Evolutionary conservation across 1,140 invertebrate genomes (phyloP), one percentile per base, ranked within the genome.

Genomic region (Drosophila malerkotliana): DNA sequence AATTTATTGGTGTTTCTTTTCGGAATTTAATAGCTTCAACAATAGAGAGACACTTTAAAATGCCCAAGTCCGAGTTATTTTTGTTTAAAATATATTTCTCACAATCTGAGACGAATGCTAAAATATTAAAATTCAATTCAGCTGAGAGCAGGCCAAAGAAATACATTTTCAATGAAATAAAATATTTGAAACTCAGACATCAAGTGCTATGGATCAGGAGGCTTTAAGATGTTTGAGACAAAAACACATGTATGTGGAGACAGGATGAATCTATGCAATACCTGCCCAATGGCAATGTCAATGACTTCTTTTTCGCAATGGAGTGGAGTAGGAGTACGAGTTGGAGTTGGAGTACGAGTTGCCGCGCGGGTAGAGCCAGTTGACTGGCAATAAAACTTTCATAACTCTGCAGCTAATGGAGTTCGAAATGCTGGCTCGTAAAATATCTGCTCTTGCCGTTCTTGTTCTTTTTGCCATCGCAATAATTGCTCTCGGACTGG

Each of bases 311-410:
- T 49, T 34, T 45, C 41, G 32, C 34, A 24, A 41, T 28, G 7
- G 47, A 32, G 21, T 21, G 68, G 56, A 34, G 53, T 14, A 52
- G 39, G 64, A 28, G 41, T 37, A 9, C 1, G 34, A 37, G 41
- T 8, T 44, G 14, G 5, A 15, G 41, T 5, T 44, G 37, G 41
- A 48, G 34, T 8, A 7, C 28, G 26, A 47, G 41, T 3, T 7
- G 37, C 44, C 30, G 45, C 57, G 57, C 45, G 9, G 47, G 24
- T 32, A 77, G 59, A 67, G 66, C 62, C 57, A 75, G 78, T 75
- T 85, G 82, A 78, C 80, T 87, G 82, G 82, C 78, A 88, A 87
- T 87, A 87, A 87, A 88, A 87, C 82, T 87, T 87, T 87, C 82
- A 87, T 87, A 87, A 87, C 82, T 87, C 83, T 87, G 75, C 82